Conservation (phyloP, 2,888 invertebrate genomes). For the Caenorhabditis virilis region DNA sequence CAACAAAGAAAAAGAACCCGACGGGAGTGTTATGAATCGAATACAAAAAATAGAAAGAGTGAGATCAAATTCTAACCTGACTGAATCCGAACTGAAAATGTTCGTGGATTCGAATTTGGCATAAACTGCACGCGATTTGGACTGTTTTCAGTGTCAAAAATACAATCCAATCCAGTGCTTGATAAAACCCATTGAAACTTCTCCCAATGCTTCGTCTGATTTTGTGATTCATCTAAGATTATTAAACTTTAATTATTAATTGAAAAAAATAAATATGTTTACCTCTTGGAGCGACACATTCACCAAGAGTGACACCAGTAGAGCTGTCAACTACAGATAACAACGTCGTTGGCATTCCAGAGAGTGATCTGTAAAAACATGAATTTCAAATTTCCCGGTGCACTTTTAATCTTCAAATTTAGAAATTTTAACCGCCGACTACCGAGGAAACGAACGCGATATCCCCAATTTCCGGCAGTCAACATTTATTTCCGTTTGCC, state of each 20-base stretch:
- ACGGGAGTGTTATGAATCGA: no score
- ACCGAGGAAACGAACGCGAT: no score
- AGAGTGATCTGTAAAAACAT: slow-evolving; percentile 36
- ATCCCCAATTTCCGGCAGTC: no score
- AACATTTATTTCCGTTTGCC: no score
- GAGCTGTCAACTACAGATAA: slow-evolving; percentile 51
- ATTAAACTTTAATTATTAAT: no score
- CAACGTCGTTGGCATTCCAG: slow-evolving; percentile 37
- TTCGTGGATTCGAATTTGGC: slow-evolving; percentile 36
- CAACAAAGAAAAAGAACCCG: no score
- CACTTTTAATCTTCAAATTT: no score
- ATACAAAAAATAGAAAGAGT: no score
- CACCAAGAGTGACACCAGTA: slow-evolving; percentile 46
- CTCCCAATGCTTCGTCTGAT: slow-evolving; percentile 46
- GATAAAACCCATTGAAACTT: slow-evolving; percentile 56
- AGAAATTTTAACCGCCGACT: no score
- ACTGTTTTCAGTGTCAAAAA: slow-evolving; percentile 26
- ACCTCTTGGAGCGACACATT: slow-evolving; percentile 47
- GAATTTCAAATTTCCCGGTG: no score
- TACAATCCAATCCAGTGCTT: slow-evolving; percentile 46
- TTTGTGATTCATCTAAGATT: slow-evolving; percentile 16
- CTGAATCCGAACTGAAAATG: slow-evolving; percentile 54
- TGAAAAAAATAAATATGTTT: no score
- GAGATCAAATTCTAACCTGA: slow-evolving; percentile 32
- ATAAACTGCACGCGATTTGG: slow-evolving; percentile 36